A percentile compares a stretch with the other conserved stretches of the same genome.
These are phyloP conservation scores for Leptopterna dolabrata DNA, from an alignment of 2,888 invertebrate species.

Conservation along the genomic window DNA sequence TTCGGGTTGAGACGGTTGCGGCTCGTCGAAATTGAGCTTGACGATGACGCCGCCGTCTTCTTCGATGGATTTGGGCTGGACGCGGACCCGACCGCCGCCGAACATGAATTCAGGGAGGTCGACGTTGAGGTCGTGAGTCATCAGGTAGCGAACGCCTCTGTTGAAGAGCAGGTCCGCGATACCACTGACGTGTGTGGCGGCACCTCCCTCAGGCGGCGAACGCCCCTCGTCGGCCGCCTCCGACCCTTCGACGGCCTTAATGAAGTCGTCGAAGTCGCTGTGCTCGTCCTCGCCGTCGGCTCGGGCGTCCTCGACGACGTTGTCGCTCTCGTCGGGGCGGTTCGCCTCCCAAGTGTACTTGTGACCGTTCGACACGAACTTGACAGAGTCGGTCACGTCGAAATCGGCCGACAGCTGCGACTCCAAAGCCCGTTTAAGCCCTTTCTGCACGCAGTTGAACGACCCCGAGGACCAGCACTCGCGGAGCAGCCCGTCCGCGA, in stretches of 20 bases:
- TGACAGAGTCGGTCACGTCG: slow-evolving; percentile 74
- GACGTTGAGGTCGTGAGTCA: slow-evolving; percentile 81
- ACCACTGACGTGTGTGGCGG: slow-evolving; percentile 73
- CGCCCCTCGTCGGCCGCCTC: slow-evolving; percentile 56
- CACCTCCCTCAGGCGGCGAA: neutral
- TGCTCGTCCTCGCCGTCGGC: slow-evolving; percentile 66
- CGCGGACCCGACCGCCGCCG: slow-evolving; percentile 77
- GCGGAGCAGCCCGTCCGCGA: slow-evolving; percentile 73
- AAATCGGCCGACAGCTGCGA: slow-evolving; percentile 70
- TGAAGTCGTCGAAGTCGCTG: slow-evolving; percentile 57
- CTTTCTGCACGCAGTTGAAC: slow-evolving; percentile 81
- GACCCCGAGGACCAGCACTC: slow-evolving; percentile 75
- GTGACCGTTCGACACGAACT: slow-evolving; percentile 74
- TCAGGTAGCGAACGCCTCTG: slow-evolving; percentile 78
- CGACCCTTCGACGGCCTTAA: slow-evolving; percentile 61
- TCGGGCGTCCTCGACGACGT: slow-evolving; percentile 63
- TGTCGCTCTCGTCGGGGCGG: slow-evolving; percentile 65
- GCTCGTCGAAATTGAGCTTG: slow-evolving; percentile 72
- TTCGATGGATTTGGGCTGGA: slow-evolving; percentile 80
- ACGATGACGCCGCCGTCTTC: slow-evolving; percentile 78
- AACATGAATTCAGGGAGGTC: slow-evolving; percentile 79
- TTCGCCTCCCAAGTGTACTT: slow-evolving; percentile 72
- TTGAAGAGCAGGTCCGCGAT: slow-evolving; percentile 78
- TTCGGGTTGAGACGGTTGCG: slow-evolving; percentile 45
- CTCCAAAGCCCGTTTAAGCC: slow-evolving; percentile 69